Percentiles rank a stretch among this genome's conserved stretches.
These are phyloP conservation scores for Podarcis cretensis DNA, from an alignment of 2,113 vertebrate genomes.

Conservation along the genomic window DNA sequence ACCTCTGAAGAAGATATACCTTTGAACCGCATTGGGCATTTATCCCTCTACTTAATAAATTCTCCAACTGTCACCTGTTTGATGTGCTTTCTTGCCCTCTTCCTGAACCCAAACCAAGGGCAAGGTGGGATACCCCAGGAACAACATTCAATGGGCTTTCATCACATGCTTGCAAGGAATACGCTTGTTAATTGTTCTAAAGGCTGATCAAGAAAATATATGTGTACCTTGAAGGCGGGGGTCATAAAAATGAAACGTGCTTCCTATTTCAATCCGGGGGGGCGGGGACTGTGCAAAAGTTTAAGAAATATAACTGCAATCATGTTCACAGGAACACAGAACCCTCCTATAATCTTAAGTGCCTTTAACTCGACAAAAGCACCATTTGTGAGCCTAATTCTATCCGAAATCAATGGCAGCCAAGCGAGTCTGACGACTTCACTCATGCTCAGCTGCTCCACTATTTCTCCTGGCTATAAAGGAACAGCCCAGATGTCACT, in stretches of 20 bases:
- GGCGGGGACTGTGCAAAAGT: not conserved
- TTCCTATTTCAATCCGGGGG: not conserved
- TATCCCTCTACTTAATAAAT: not conserved
- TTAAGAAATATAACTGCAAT: not conserved
- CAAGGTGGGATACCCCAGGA: not conserved
- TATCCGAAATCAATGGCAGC: slow-evolving; percentile 15
- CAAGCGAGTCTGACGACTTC: not conserved
- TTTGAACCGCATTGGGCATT: not conserved
- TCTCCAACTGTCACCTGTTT: not conserved
- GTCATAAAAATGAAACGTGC: not conserved
- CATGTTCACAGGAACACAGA: not conserved
- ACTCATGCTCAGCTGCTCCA: not conserved
- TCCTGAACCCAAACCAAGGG: not conserved
- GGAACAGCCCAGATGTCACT: slow-evolving; percentile 5
- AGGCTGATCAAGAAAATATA: not conserved
- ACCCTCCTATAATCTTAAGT: slow-evolving; percentile 5
- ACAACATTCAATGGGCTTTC: not conserved
- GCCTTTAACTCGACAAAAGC: slow-evolving; percentile 2
- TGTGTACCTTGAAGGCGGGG: not conserved
- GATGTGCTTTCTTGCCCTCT: not conserved
- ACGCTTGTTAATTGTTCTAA: not conserved
- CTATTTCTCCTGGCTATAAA: slow-evolving; percentile 19
- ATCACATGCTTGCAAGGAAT: not conserved
- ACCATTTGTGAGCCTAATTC: slow-evolving; percentile 1
- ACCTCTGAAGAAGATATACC: not conserved